Evolutionary conservation across 1,140 invertebrate genomes (phyloP), one percentile per base, ranked within the genome.

Genomic region (Penaeus vannamei): DNA sequence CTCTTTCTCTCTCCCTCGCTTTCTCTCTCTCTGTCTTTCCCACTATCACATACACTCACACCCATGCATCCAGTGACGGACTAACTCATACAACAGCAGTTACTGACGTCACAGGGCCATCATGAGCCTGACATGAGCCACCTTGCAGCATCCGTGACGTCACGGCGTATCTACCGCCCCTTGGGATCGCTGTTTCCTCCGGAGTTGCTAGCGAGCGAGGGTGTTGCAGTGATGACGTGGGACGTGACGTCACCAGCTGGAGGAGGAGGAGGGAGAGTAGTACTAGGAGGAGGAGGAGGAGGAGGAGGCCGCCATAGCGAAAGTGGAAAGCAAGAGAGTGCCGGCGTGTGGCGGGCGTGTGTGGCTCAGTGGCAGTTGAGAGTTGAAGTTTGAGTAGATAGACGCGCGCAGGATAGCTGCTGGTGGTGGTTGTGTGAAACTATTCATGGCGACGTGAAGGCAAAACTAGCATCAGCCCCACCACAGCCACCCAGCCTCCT

Each of bases 301-400:
- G 53, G 53, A 53, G 53, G 53, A 53, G 53, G 17, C 53, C 53
- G 86, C 86, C 86, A 87, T 87, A 87, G 66, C 83, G 86, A 81
- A 83, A 87, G 86, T 87, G 86, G 86, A 87, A 87, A 87, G 79
- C 59, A 87, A 87, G 86, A 87, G 81, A 83, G 79, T 87, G 62
- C 32, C 77, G 86, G 10, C n/a, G 86, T 62, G 62, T 61, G 66
- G 80, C 53, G 77, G 62, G 84, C 61, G 46, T n/a, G 79, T 59
- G 46, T 59, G 36, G 61, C 26, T 29, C n/a, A 59, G 32, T 46
- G 84, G 46, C 84, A 76, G 69, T 85, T 77, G 84, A 77, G 66
- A 85, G 84, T 77, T 66, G 84, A 61, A 77, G 84, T 77, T 85
- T 60, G 84, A 85, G 84, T 85, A 85, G 69, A n/a, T 72, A 85